A percentile compares a stretch with the other conserved stretches of the same genome.
These are phyloP conservation scores for Microcaecilia unicolor DNA, from an alignment of 2,797 vertebrate genomes.

Conservation along the genomic window DNA sequence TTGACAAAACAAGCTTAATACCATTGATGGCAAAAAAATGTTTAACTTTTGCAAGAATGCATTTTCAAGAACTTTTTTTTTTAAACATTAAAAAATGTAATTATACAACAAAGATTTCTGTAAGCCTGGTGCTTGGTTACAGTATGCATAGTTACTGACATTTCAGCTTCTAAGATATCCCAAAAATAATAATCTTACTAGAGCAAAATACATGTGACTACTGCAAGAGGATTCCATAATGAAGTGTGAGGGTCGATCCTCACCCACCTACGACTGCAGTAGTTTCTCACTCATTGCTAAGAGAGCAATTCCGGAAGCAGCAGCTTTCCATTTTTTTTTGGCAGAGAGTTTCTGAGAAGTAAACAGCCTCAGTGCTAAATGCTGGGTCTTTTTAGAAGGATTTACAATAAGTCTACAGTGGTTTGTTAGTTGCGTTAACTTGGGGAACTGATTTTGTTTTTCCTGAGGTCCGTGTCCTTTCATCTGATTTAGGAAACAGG, in stretches of 20 bases:
- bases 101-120: constrained; percentile 72
- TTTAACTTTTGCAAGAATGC: constrained; percentile 63
- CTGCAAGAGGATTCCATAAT: no score
- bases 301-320: no score
- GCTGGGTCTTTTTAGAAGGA: constrained; percentile 85
- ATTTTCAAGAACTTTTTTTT: constrained; percentile 48
- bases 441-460: constrained; percentile 81
- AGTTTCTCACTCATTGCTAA: neutral
- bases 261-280: no score
- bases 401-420: constrained; percentile 61
- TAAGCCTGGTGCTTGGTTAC: constrained; percentile 83
- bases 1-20: constrained; percentile 71
- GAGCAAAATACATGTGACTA: no score
- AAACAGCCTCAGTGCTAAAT: constrained; percentile 95
- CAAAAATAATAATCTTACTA: no score
- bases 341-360: constrained; percentile 92
- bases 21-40: constrained; percentile 79
- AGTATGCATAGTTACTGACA: constrained; percentile 98
- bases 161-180: no score
- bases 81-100: constrained; percentile 71
- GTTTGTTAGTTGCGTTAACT: constrained; percentile 63
- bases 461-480: constrained; percentile 99
- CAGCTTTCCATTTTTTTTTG: constrained; percentile 99
- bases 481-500: constrained; percentile 81
- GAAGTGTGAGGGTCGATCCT: no score